These are phyloP conservation scores for Melanogrammus aeglefinus DNA, from an alignment of 2,797 vertebrate species.

Conservation along the genomic window DNA sequence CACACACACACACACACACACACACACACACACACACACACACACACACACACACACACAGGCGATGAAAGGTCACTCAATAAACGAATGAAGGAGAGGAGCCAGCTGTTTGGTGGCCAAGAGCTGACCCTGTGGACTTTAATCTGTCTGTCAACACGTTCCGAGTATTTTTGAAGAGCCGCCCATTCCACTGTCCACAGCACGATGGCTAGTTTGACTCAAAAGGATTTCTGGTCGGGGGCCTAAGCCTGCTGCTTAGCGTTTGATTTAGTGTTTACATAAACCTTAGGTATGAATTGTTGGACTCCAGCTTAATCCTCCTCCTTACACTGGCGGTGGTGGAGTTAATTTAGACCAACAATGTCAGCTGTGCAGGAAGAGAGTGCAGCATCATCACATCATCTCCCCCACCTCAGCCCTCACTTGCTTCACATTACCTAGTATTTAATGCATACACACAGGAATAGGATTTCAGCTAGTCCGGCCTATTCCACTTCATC, in stretches of 20 bases:
- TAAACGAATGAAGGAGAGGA: constrained; percentile 30
- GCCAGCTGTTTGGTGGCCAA: constrained; percentile 36
- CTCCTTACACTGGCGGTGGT: not conserved
- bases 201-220: not conserved
- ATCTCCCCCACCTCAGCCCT: not conserved
- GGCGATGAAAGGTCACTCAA: constrained; percentile 23
- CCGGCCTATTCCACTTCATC: constrained; percentile 6
- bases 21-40: not conserved
- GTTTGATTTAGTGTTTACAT: not conserved
- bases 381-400: not conserved
- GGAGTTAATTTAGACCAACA: not conserved
- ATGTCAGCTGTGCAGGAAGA: not conserved
- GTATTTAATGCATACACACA: not conserved
- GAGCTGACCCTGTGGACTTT: constrained; percentile 20
- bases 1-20: not conserved
- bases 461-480: constrained; percentile 13
- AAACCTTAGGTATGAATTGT: not conserved
- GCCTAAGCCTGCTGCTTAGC: not conserved
- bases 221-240: not conserved
- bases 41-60: not conserved
- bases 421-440: not conserved
- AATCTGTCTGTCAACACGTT: constrained; percentile 15
- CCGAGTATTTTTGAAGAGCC: not conserved
- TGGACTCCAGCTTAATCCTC: not conserved
- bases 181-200: not conserved